Evolutionary conservation across 2,888 invertebrate species (phyloP).

Genomic region (Drosophila sordidula): DNA sequence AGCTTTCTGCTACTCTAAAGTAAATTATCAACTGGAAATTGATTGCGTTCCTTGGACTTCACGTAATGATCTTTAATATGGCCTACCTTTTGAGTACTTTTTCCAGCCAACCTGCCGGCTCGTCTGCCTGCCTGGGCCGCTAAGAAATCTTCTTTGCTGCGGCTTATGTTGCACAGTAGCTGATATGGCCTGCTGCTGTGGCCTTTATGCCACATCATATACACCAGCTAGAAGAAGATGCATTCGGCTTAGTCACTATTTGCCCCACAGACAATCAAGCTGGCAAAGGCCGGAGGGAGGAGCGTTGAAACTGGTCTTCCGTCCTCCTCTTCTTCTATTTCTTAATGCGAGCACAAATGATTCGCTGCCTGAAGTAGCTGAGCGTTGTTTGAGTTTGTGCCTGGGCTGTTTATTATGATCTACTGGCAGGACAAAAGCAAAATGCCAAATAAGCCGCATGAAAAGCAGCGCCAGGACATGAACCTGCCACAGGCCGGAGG

Average conservation of each 20-base stretch:
- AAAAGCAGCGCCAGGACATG: constrained; percentile 44
- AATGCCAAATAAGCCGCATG: constrained; percentile 71
- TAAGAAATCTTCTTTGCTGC: constrained; percentile 41
- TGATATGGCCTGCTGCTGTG: constrained; percentile 38
- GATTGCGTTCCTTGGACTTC: constrained; percentile 33
- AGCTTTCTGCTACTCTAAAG: constrained; percentile 11
- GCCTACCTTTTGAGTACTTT: constrained; percentile 9
- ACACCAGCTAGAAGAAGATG: constrained; percentile 40
- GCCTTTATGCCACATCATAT: constrained; percentile 30
- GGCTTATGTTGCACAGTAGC: constrained; percentile 53
- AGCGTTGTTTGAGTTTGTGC: constrained; percentile 39
- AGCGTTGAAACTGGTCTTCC: constrained; percentile 47
- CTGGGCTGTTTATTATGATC: constrained; percentile 63
- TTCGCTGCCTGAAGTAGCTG: constrained; percentile 23
- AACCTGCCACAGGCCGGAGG: constrained; percentile 21
- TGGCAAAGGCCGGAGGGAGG: constrained; percentile 3
- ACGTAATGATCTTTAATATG: constrained; percentile 42
- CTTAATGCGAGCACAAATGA: constrained; percentile 45
- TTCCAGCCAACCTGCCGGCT: neutral
- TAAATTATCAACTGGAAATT: constrained; percentile 32
- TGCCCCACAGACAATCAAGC: constrained; percentile 43
- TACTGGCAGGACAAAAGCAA: constrained; percentile 61
- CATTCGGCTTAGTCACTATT: constrained; percentile 74
- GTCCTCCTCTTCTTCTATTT: constrained; percentile 11
- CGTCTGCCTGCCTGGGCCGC: neutral